Percentiles rank a stretch among this genome's conserved stretches.
These are phyloP conservation scores for Meda fulgida DNA, from an alignment of 2,797 vertebrate species.

Conservation along the genomic window DNA sequence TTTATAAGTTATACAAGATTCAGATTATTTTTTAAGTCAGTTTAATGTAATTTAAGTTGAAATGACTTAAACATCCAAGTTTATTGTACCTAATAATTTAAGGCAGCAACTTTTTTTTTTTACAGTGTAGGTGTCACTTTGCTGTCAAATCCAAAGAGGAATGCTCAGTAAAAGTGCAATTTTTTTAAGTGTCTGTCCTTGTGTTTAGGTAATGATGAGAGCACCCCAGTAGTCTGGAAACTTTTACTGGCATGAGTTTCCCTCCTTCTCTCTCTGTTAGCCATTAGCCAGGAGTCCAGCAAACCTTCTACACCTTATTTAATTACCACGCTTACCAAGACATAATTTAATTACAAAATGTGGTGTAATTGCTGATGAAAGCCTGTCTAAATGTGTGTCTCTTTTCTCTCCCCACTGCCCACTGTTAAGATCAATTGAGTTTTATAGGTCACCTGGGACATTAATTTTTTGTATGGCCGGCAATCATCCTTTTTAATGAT, in stretches of 20 bases:
- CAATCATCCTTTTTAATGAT: conserved; percentile 57
- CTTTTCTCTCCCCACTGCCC: conserved; percentile 34
- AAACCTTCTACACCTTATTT: conserved; percentile 41
- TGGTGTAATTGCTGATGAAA: conserved; percentile 55
- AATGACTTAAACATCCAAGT: too few species aligned
- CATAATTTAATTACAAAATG: conserved; percentile 58
- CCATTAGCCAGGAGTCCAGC: conserved; percentile 47
- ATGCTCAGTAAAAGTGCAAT: neutral
- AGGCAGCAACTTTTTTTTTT: too few species aligned
- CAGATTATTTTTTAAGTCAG: too few species aligned
- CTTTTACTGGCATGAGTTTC: conserved; percentile 42
- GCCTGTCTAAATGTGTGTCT: conserved; percentile 47
- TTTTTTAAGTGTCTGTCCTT: conserved; percentile 4
- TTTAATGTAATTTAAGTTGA: too few species aligned
- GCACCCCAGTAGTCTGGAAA: conserved; percentile 26
- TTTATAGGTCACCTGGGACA: conserved; percentile 59
- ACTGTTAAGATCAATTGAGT: conserved; percentile 55
- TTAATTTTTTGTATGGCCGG: conserved; percentile 55
- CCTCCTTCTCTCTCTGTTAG: conserved; percentile 46
- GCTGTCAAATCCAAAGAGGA: conserved; percentile 1
- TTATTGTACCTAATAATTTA: too few species aligned
- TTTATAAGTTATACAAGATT: too few species aligned
- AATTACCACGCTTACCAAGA: conserved; percentile 50
- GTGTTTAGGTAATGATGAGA: conserved; percentile 25
- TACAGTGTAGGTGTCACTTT: neutral